phyloP scores from a whole-genome alignment of 1,140 invertebrate genomes.

The Trichonephila clavipes region DNA sequence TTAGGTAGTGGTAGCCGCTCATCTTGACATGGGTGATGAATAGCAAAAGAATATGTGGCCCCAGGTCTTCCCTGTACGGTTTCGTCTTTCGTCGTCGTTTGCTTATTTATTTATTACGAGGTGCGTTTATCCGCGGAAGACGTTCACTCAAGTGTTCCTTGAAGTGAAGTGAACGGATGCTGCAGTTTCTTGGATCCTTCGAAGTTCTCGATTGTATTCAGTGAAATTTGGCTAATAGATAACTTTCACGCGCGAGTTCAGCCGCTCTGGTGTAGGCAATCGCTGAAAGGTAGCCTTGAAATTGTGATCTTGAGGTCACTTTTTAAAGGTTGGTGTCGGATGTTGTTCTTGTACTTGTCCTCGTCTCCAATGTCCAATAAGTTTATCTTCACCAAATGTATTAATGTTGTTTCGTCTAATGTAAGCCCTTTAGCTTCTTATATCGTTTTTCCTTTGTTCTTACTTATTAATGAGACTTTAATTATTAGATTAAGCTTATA shows the following conservation, averaged over 20 bases:
- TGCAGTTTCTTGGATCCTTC: background rate
- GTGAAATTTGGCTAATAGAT: conserved; percentile 35
- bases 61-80: conserved; percentile 42
- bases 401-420: no score
- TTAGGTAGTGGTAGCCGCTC: conserved; percentile 68
- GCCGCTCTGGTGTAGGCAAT: background rate
- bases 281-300: background rate
- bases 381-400: no score
- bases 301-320: conserved; percentile 7
- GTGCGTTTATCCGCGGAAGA: conserved; percentile 43
- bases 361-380: background rate
- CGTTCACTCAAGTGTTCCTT: conserved; percentile 44
- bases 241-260: background rate
- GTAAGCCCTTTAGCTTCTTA: no score
- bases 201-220: conserved; percentile 23
- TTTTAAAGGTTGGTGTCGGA: background rate
- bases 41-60: conserved; percentile 57
- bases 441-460: no score
- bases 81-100: conserved; percentile 33
- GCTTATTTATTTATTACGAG: conserved; percentile 52
- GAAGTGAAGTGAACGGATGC: conserved; percentile 10
- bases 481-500: no score
- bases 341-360: background rate
- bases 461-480: no score
- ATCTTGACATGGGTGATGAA: conserved; percentile 73